Percentiles rank a stretch among this genome's conserved stretches.
phyloP scores from a whole-genome alignment of 2,113 vertebrate species.

The Laticauda laticaudata region DNA sequence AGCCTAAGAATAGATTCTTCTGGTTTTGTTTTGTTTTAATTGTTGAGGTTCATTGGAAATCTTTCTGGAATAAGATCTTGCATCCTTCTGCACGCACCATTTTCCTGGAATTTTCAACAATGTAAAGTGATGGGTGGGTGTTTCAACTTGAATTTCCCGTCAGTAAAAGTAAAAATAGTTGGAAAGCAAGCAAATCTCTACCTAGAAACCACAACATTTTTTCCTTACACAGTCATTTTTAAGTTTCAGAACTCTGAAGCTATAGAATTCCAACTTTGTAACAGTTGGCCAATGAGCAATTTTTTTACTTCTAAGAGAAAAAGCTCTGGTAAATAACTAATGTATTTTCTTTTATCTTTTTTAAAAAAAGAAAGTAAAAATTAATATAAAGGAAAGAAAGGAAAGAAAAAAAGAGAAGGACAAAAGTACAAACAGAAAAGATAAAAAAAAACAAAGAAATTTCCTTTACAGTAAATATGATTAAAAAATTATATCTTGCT shows the following conservation, averaged over 20 bases:
- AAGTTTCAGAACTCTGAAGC: background rate
- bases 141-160: constrained; percentile 11
- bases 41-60: background rate
- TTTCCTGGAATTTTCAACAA: constrained; percentile 7
- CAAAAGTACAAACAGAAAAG: too few species aligned
- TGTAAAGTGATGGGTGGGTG: background rate
- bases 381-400: too few species aligned
- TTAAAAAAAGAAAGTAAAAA: too few species aligned
- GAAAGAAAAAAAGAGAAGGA: too few species aligned
- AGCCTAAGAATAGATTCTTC: background rate
- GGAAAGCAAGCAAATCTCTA: background rate
- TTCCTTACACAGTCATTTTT: background rate
- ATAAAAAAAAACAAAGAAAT: too few species aligned
- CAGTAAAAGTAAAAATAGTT: constrained; percentile 16
- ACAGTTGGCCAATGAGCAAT: background rate
- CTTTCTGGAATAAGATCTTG: background rate
- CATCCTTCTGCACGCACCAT: background rate
- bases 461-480: too few species aligned
- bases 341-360: background rate
- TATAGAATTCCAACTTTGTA: background rate
- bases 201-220: constrained; percentile 24
- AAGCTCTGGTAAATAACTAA: background rate
- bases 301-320: background rate
- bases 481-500: background rate
- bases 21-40: background rate